Conservation (phyloP, 2,113 vertebrate species). For the Hemiprocne comata region DNA sequence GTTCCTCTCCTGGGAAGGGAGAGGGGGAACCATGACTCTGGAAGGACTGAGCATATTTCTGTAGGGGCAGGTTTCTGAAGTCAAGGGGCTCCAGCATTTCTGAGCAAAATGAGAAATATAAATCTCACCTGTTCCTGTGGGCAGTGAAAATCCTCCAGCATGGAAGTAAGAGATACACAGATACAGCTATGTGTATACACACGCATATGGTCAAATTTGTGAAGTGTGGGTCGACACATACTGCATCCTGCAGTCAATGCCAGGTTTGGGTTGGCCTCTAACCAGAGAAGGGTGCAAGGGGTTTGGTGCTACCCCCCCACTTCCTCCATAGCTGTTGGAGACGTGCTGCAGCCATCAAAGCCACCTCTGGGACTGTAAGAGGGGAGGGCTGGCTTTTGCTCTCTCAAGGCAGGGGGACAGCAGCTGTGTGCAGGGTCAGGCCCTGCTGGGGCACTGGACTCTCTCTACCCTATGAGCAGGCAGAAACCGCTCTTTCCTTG, state of each 20-base stretch:
- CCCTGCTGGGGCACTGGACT: neutral
- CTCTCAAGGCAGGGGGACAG: fast-evolving
- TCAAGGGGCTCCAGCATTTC: neutral
- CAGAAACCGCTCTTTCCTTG: neutral
- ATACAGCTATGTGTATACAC: too few relatives aligned
- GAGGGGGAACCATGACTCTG: neutral
- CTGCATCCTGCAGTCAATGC: fast-evolving
- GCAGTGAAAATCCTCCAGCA: neutral
- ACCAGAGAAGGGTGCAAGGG: neutral
- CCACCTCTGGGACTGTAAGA: neutral
- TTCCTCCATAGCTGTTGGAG: neutral
- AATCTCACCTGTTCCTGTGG: neutral
- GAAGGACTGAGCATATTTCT: neutral
- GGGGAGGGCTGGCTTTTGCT: neutral
- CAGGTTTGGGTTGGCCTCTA: neutral
- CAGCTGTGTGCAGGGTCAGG: neutral
- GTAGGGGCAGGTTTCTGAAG: neutral
- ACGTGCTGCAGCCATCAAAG: fast-evolving
- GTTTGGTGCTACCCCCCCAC: fast-evolving
- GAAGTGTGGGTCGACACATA: fast-evolving
- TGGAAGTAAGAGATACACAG: neutral
- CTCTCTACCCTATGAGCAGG: neutral
- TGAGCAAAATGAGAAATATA: neutral
- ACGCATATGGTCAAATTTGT: fast-evolving
- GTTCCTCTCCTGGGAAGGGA: neutral